phyloP scores from a whole-genome alignment of 2,113 vertebrate species.

The Oncorhynchus keta region DNA sequence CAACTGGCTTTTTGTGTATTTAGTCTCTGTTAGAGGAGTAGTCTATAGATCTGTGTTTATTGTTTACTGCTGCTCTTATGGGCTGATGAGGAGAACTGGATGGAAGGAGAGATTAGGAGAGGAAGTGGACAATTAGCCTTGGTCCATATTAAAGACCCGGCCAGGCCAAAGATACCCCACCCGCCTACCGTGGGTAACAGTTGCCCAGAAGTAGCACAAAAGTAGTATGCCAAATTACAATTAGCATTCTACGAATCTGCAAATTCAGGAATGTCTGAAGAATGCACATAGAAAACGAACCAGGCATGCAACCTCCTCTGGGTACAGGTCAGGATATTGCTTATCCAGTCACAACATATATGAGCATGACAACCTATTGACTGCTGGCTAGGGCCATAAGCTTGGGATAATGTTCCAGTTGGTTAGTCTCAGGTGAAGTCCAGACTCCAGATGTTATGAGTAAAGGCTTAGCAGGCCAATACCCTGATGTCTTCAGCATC shows the following conservation, averaged over 20 bases:
- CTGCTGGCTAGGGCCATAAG: background rate
- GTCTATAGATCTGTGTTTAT: slow-evolving; percentile 1
- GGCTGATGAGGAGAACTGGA: slow-evolving; percentile 32
- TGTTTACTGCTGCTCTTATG: slow-evolving; percentile 3
- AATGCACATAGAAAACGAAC: background rate
- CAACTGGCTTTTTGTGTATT: slow-evolving; percentile 31
- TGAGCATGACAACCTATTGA: background rate
- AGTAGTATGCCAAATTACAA: too few species aligned
- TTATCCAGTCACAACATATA: too few species aligned
- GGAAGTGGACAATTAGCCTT: slow-evolving; percentile 58
- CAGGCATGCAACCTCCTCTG: too few species aligned
- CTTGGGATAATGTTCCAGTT: slow-evolving; percentile 7
- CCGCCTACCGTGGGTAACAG: slow-evolving; percentile 15
- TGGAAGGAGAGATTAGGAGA: slow-evolving; percentile 36
- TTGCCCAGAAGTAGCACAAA: background rate
- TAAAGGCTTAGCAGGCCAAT: background rate
- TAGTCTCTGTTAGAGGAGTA: slow-evolving; percentile 50
- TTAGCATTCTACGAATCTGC: too few species aligned
- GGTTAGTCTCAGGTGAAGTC: slow-evolving; percentile 19
- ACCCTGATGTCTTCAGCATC: background rate
- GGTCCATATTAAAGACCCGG: slow-evolving; percentile 29
- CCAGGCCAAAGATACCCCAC: slow-evolving; percentile 25
- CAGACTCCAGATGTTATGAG: slow-evolving; percentile 16
- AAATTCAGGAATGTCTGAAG: too few species aligned
- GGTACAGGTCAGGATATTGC: too few species aligned